Evolutionary conservation across 1,140 invertebrate genomes (phyloP).

Genomic region (Drosophila biarmipes): DNA sequence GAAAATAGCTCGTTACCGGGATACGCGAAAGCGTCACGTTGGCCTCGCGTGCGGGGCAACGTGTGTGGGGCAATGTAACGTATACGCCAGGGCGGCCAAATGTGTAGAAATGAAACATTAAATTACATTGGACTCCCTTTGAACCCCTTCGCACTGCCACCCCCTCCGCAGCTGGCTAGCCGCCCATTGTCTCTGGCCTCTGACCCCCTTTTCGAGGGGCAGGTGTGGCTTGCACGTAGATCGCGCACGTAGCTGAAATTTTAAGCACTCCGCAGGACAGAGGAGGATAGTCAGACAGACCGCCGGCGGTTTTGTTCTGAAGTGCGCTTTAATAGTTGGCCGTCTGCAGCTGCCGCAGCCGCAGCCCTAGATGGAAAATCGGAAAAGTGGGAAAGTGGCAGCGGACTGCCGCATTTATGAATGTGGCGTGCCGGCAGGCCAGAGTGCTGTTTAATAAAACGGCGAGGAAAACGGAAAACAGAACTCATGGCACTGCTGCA

Average conservation of each 20-base stretch:
- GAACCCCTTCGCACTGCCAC: slow-evolving; percentile 3
- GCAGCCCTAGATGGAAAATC: slow-evolving; percentile 2
- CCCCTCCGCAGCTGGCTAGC: slow-evolving; percentile 5
- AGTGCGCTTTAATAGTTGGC: slow-evolving; percentile 80
- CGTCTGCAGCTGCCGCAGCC: slow-evolving; percentile 66
- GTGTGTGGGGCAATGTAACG: slow-evolving; percentile 65
- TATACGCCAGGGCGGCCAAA: slow-evolving; percentile 65
- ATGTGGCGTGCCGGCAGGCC: slow-evolving; percentile 63
- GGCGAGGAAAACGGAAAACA: slow-evolving; percentile 49
- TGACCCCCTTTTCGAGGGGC: slow-evolving; percentile 11
- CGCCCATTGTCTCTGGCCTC: slow-evolving; percentile 40
- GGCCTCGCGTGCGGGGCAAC: slow-evolving; percentile 65
- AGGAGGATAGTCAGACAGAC: slow-evolving; percentile 43
- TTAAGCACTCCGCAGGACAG: slow-evolving; percentile 65
- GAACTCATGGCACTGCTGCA: slow-evolving; percentile 53
- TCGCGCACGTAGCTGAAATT: slow-evolving; percentile 70
- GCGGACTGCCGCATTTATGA: slow-evolving; percentile 29
- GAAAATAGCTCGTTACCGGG: slow-evolving; percentile 30
- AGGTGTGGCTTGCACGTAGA: slow-evolving; percentile 75
- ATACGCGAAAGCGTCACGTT: slow-evolving; percentile 65
- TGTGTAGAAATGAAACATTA: slow-evolving; percentile 79
- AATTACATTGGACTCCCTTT: slow-evolving; percentile 64
- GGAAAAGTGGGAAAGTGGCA: slow-evolving; percentile 19
- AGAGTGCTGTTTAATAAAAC: slow-evolving; percentile 73
- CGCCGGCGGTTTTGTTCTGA: slow-evolving; percentile 68